Base-by-base conservation (phyloP, 1,140 invertebrate species). In the Ceratina japonica region DNA sequence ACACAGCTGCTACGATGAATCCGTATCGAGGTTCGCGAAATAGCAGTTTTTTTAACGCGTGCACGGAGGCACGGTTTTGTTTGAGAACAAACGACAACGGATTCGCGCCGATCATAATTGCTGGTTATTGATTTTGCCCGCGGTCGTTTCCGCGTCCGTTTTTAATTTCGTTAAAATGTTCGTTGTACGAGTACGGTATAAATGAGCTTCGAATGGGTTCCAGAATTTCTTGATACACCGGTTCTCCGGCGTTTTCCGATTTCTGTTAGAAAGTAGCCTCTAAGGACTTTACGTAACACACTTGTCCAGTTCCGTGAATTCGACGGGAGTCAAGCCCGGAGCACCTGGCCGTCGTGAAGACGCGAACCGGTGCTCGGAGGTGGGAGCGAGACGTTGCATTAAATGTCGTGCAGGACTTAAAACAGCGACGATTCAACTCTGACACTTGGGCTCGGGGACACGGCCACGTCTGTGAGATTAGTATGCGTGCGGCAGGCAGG, bases 221-320 rank as follows among this genome's bases (percentile, higher is more conserved):
- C 16, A 58, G 73, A 37, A 56, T 66, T 75, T 75, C 73, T 68
- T 49, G 73, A 75, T 24, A 66, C 73, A 75, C 73, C 73, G 73
- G 73, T 75, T 72, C 31, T 18, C n/a, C 2, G 3, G 15, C 49
- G 16, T 72, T 69, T 69, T 54, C 52, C 20, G 37, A 44, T 68
- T 18, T 13, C 16, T 15, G 73, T 12, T 58, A 59, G 74, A 75
- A 75, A 69, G 64, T 69, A 10, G 3, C 27, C 1, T 8, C 16
- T 8, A 37, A 49, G 15, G 12, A 44, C 7, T 15, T 24, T 44
- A 44, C 37, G 37, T 10, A 44, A 44, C 10, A 44, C 10, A 44
- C 37, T 44, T 44, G 10, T 44, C 10, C 10, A 44, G 10, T 44
- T 7, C 3, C 5, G 1, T 8, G 37, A 44, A 44, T 7, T 10